Conservation (phyloP, 2,113 vertebrate genomes). For the Macroglossus sobrinus region DNA sequence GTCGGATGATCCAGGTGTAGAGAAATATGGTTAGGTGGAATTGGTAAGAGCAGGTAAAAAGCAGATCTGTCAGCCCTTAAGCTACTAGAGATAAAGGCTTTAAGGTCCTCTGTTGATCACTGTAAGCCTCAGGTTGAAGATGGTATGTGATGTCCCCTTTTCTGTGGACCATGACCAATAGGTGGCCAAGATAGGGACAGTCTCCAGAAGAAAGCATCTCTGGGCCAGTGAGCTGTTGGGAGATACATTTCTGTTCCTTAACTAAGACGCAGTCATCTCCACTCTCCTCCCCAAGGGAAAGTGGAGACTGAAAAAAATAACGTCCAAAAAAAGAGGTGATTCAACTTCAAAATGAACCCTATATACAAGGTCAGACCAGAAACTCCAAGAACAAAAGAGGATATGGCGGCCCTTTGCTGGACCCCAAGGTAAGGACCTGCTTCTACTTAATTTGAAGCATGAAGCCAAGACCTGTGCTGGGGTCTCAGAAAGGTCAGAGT, state of each 20-base stretch:
- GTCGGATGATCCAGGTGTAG: background rate
- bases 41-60: background rate
- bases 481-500: background rate
- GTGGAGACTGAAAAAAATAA: background rate
- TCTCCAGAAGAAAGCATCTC: background rate
- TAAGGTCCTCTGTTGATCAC: background rate
- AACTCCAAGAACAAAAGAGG: background rate
- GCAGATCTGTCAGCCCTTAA: background rate
- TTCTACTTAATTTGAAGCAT: background rate
- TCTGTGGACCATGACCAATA: background rate
- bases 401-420: background rate
- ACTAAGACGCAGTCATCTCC: background rate
- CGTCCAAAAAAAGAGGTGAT: background rate
- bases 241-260: constrained; percentile 15
- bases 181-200: background rate
- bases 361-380: background rate
- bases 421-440: background rate
- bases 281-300: background rate
- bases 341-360: constrained; percentile 19
- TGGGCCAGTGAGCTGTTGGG: background rate
- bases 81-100: background rate
- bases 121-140: background rate
- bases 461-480: background rate
- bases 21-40: background rate
- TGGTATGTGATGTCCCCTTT: background rate